A percentile compares a stretch with the other conserved stretches of the same genome.
These are phyloP conservation scores for Stramonita haemastoma DNA, from an alignment of 2,888 invertebrate genomes.

Conservation along the genomic window DNA sequence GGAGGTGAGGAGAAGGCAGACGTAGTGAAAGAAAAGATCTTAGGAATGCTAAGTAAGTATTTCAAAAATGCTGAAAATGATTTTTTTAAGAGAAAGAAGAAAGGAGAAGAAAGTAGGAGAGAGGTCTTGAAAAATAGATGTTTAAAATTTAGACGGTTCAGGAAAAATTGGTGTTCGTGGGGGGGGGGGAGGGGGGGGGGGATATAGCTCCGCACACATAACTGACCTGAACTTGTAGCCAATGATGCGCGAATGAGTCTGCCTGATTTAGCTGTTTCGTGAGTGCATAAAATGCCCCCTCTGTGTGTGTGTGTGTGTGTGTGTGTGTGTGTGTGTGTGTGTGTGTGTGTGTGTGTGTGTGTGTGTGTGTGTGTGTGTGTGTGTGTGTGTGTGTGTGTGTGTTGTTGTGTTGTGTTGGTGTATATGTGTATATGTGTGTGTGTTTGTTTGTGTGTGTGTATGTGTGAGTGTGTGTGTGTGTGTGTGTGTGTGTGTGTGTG, in stretches of 20 bases:
- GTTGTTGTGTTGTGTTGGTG: too few species aligned
- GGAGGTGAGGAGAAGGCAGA: not conserved
- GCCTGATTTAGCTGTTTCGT: too few species aligned
- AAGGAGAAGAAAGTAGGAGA: not conserved
- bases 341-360: constrained; percentile 11
- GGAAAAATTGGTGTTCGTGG: not conserved
- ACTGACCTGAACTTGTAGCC: too few species aligned
- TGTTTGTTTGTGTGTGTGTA: not conserved
- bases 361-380: not conserved
- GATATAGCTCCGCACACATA: not conserved
- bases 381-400: too few species aligned
- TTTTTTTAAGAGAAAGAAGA: too few species aligned
- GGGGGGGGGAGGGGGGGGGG: not conserved
- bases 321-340: constrained; percentile 27
- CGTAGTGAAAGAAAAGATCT: too few species aligned
- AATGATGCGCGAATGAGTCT: too few species aligned
- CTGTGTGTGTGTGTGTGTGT: constrained; percentile 21
- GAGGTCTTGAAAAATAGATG: not conserved
- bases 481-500: too few species aligned
- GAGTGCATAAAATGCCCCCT: too few species aligned
- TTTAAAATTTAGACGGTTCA: not conserved
- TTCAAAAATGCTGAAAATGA: too few species aligned
- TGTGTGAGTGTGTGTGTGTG: not conserved
- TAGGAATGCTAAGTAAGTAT: too few species aligned
- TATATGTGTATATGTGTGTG: too few species aligned